A percentile compares a stretch with the other conserved stretches of the same genome.
These are phyloP conservation scores for Pseudochirops cupreus DNA, from an alignment of 2,797 vertebrate genomes.

Conservation along the genomic window DNA sequence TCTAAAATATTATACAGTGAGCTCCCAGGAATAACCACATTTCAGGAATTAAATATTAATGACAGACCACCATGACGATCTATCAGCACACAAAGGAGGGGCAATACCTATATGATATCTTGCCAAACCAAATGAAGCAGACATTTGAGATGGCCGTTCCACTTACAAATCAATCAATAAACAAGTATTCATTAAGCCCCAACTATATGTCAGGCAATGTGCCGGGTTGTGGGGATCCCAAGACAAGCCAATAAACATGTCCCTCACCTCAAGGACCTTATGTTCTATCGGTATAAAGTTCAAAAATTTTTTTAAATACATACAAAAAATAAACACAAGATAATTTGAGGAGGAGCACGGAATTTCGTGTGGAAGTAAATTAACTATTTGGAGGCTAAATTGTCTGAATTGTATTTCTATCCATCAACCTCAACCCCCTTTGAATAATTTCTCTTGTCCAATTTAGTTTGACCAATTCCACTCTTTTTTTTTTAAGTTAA, in stretches of 20 bases:
- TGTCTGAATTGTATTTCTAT: background rate
- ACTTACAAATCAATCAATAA: background rate
- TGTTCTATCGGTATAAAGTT: background rate
- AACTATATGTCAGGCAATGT: background rate
- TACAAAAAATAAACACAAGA: background rate
- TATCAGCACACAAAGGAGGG: background rate
- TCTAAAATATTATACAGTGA: background rate
- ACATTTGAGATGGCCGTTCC: background rate
- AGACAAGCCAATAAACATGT: background rate
- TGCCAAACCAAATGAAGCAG: constrained; percentile 4
- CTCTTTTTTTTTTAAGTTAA: background rate
- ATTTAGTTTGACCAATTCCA: background rate
- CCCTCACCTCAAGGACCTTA: background rate
- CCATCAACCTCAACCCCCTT: background rate
- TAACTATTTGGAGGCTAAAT: background rate
- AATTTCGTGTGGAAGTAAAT: background rate
- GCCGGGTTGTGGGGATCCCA: background rate
- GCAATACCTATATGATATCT: background rate
- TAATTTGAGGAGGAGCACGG: background rate
- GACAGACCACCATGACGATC: background rate
- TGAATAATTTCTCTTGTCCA: background rate
- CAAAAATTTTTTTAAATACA: background rate
- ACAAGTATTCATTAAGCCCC: background rate
- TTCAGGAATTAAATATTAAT: background rate
- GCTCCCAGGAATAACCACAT: background rate